Conservation (phyloP, 2,888 invertebrate species). For the Leucophora obtusa region DNA sequence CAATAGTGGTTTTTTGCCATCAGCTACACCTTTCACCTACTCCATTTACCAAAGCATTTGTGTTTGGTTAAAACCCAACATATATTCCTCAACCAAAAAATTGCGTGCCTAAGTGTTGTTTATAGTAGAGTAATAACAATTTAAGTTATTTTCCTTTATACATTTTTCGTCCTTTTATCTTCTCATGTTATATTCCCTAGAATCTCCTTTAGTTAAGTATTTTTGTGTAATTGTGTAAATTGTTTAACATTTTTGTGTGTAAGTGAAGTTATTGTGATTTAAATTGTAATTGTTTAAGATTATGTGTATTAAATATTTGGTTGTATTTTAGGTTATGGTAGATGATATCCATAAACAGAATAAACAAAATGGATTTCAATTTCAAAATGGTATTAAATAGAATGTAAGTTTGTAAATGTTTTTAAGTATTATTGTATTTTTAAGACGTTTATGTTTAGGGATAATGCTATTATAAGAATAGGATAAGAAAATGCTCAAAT, state of each 20-base stretch:
- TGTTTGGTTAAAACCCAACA: background rate
- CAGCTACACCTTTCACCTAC: background rate
- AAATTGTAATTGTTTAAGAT: slow-evolving; percentile 54
- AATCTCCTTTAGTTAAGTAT: background rate
- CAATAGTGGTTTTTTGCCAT: background rate
- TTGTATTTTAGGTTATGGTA: background rate
- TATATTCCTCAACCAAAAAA: slow-evolving; percentile 26
- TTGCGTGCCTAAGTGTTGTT: slow-evolving; percentile 62
- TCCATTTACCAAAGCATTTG: background rate
- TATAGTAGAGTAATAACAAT: slow-evolving; percentile 35
- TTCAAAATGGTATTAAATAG: background rate
- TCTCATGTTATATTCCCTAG: background rate
- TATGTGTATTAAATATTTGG: background rate
- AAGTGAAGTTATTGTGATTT: slow-evolving; percentile 57
- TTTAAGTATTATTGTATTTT: slow-evolving; percentile 18
- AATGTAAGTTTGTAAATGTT: background rate
- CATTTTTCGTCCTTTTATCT: slow-evolving; percentile 6
- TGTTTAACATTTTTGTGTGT: slow-evolving; percentile 23
- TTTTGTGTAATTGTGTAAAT: slow-evolving; percentile 9
- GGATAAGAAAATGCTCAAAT: background rate
- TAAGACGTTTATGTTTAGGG: slow-evolving; percentile 2
- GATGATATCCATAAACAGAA: background rate
- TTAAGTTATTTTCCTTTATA: slow-evolving; percentile 1
- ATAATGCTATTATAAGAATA: slow-evolving; percentile 4
- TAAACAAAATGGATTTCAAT: too few relatives aligned